Percentiles rank a stretch among this genome's conserved stretches.
These are phyloP conservation scores for Colistium nudipinnis DNA, from an alignment of 2,113 vertebrate species.

Conservation along the genomic window DNA sequence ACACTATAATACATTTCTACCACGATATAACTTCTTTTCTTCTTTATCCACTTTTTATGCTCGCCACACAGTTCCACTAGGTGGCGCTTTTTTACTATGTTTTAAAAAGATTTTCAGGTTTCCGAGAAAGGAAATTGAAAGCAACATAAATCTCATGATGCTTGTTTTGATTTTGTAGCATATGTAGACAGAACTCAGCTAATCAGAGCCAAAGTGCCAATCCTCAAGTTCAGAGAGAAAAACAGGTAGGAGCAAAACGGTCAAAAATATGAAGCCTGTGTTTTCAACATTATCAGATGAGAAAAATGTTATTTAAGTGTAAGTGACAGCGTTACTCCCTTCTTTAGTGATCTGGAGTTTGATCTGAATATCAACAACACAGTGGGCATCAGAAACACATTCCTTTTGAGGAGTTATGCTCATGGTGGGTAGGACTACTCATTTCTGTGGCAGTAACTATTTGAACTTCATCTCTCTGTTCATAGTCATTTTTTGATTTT, in stretches of 20 bases:
- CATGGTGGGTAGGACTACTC: conserved; percentile 83
- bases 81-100: conserved; percentile 50
- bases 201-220: conserved; percentile 97
- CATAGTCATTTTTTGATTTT: background rate
- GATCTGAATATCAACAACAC: conserved; percentile 99
- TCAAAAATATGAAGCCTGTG: background rate
- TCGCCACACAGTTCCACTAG: conserved; percentile 41
- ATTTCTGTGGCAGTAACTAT: background rate
- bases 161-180: conserved; percentile 68
- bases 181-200: conserved; percentile 91
- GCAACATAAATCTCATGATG: background rate
- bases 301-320: background rate
- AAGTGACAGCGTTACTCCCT: conserved; percentile 10
- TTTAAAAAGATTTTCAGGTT: conserved; percentile 14
- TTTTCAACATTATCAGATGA: conserved; percentile 1
- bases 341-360: conserved; percentile 90
- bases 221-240: conserved; percentile 94
- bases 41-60: background rate
- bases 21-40: background rate
- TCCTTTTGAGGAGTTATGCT: conserved; percentile 94
- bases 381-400: conserved; percentile 98
- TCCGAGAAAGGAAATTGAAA: conserved; percentile 14
- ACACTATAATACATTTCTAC: background rate
- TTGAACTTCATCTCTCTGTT: background rate
- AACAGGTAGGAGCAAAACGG: conserved; percentile 84